Evolutionary conservation across 2,797 vertebrate genomes (phyloP).

Genomic region (Myotis myotis): DNA sequence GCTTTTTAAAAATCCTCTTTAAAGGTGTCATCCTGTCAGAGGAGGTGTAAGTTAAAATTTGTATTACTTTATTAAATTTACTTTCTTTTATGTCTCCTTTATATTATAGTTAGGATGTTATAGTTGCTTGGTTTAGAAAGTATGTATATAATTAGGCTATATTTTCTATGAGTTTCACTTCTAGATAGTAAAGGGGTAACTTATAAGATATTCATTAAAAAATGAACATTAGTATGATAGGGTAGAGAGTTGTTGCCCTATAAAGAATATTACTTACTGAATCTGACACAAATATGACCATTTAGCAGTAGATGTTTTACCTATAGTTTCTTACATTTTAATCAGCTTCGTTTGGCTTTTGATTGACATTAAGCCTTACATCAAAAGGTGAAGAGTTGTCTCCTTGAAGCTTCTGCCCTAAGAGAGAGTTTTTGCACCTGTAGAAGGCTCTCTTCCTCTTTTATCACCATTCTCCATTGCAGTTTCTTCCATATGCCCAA

Average conservation of each 20-base stretch:
- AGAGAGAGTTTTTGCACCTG: not conserved
- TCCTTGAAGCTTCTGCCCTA: not conserved
- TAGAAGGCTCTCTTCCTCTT: not conserved
- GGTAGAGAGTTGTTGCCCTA: not conserved
- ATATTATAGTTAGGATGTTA: not conserved
- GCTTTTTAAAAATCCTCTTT: not conserved
- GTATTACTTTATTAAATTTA: not conserved
- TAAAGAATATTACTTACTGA: not conserved
- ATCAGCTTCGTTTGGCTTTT: not conserved
- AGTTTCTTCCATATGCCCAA: not conserved
- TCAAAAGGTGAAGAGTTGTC: not conserved
- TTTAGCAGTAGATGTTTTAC: not conserved
- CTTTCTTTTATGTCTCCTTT: not conserved
- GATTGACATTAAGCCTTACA: not conserved
- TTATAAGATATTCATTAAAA: conserved; percentile 10
- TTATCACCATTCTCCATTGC: not conserved
- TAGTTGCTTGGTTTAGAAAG: conserved; percentile 1
- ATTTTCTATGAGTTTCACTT: conserved; percentile 4
- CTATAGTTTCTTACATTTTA: not conserved
- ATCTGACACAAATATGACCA: not conserved
- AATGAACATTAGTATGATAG: not conserved
- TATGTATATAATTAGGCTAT: not conserved
- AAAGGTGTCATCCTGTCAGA: not conserved
- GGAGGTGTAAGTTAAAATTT: not conserved
- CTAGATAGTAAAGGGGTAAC: not conserved